Evolutionary conservation across 2,113 vertebrate genomes (phyloP).

Genomic region (Muntiacus reevesi): DNA sequence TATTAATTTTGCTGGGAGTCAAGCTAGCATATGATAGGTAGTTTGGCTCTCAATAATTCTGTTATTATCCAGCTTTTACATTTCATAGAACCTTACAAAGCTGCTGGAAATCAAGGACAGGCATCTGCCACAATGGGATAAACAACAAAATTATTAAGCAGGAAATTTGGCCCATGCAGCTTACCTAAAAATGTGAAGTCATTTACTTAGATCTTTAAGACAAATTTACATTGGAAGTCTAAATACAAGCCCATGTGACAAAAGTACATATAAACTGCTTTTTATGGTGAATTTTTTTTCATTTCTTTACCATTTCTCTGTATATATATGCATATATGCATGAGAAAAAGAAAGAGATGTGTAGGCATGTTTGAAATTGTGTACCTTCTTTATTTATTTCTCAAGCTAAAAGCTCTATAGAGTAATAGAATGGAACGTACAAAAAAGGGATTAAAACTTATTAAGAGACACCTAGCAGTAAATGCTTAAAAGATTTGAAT

Average conservation of each 20-base stretch:
- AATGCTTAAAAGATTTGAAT: neutral
- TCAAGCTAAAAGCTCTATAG: neutral
- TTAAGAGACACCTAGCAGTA: neutral
- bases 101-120: neutral
- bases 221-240: neutral
- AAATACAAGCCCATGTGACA: neutral
- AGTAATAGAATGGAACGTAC: neutral
- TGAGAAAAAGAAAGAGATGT: neutral
- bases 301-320: neutral
- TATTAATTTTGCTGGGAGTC: conserved; percentile 31
- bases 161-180: neutral
- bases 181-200: neutral
- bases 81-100: neutral
- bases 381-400: neutral
- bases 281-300: neutral
- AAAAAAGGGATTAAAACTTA: neutral
- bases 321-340: neutral
- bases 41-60: neutral
- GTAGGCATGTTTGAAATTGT: neutral
- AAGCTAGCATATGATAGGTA: neutral
- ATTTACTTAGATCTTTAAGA: neutral
- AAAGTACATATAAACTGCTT: neutral
- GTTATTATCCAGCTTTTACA: neutral
- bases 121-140: neutral
- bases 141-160: conserved; percentile 9